Percentiles rank a stretch among this genome's conserved stretches.
These are phyloP conservation scores for Cistogaster globosa DNA, from an alignment of 2,888 invertebrate species.

Conservation along the genomic window DNA sequence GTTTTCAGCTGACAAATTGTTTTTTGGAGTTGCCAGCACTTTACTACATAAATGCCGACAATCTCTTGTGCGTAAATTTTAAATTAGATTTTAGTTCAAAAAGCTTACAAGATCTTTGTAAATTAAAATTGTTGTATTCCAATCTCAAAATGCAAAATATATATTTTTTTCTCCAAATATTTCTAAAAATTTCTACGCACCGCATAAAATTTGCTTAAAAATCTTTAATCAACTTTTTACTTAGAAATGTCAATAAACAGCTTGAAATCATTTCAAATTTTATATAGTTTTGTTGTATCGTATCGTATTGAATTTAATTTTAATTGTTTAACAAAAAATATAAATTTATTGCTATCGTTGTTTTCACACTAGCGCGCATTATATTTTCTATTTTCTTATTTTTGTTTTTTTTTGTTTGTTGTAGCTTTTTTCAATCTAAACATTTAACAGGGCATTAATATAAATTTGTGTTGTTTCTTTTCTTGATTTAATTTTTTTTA, in stretches of 20 bases:
- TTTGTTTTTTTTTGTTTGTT: not conserved
- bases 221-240: not conserved
- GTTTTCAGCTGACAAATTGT: no score
- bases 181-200: not conserved
- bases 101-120: no score
- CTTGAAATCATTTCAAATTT: not conserved
- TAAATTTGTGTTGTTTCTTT: conserved; percentile 50
- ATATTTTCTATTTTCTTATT: not conserved
- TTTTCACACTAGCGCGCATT: conserved; percentile 1
- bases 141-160: no score
- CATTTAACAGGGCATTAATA: conserved; percentile 53
- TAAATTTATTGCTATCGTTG: conserved; percentile 1
- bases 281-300: not conserved
- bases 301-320: conserved; percentile 15
- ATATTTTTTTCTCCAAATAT: not conserved
- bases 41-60: no score
- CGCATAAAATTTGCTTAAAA: not conserved
- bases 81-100: no score
- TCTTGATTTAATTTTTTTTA: conserved; percentile 40
- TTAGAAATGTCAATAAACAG: not conserved
- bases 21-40: no score
- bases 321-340: conserved; percentile 14
- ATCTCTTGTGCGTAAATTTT: no score
- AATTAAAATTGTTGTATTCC: no score
- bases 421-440: conserved; percentile 20